phyloP scores from a whole-genome alignment of 92 coral and sea anemone genomes.

The Porites lobata region DNA sequence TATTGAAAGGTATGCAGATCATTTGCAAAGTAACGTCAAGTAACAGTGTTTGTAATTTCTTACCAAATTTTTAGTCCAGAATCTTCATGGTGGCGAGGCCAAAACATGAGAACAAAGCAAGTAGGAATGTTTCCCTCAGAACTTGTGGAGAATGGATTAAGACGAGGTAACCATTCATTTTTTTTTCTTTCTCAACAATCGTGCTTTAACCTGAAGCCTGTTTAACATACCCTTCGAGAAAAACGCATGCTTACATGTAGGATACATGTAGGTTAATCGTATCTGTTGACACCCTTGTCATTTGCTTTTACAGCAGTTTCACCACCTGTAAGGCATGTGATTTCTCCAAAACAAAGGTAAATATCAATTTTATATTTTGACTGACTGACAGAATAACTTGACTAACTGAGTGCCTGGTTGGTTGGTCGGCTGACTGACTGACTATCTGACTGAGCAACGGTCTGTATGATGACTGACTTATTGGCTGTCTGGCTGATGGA shows the following conservation, averaged over 20 bases:
- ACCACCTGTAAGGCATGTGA: not conserved
- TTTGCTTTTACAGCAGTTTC: slow-evolving; percentile 22
- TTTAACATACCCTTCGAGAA: too few species aligned
- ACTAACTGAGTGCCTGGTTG: not conserved
- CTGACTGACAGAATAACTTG: not conserved
- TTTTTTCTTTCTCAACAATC: not conserved
- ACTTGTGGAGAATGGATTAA: slow-evolving; percentile 79
- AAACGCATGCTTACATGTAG: too few species aligned
- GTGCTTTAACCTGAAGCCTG: too few species aligned
- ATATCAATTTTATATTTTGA: not conserved
- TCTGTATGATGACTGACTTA: too few species aligned
- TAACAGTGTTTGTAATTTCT: not conserved
- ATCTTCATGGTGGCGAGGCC: slow-evolving; percentile 91
- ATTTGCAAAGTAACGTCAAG: not conserved
- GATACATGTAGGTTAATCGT: not conserved
- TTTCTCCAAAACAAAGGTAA: slow-evolving; percentile 40
- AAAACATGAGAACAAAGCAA: slow-evolving; percentile 87
- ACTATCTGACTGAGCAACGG: too few species aligned
- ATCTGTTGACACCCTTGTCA: not conserved
- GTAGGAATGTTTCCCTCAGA: slow-evolving; percentile 96
- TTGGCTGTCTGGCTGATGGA: too few species aligned
- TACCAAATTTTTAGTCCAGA: slow-evolving; percentile 68
- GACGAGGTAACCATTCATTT: slow-evolving; percentile 54
- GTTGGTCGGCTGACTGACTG: too few species aligned
- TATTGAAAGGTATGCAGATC: not conserved